Evolutionary conservation across 2,888 invertebrate genomes (phyloP), one percentile per base, ranked within the genome.

Genomic region (Drosophila nr. perissopoda): DNA sequence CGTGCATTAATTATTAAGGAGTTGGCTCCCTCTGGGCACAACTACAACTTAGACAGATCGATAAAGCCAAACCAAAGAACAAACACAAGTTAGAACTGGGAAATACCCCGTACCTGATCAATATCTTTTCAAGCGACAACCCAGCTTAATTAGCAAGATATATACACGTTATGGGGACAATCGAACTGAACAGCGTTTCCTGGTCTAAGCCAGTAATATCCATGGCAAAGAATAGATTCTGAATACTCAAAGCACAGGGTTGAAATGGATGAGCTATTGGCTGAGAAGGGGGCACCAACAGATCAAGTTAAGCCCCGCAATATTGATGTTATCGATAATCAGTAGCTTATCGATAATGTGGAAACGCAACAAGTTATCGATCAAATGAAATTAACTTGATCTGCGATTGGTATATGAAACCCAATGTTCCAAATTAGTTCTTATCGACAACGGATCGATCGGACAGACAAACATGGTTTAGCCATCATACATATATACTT

Each of bases 1-100:
- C 6, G 25, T 25, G 25, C 34, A 27, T 54, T 38, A 38, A 54
- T 54, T 54, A 36, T 54, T 54, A 54, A 1, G 25, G 25, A 36
- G 25, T 54, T 36, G 53, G 34, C 36, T 27, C 2, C 1, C 4
- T 3, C 11, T 11, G 4, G 10, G 31, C 31, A 5, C 2, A 25
- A 25, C 46, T 25, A 46, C 46, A 46, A 46, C 33, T 10, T 21
- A 16, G 8, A 29, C 46, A 51, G n/a, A 51, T 29, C 27, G 29
- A 27, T 29, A 51, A 33, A 33, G 5, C 21, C 25, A 27, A 36
- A 18, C 5, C 11, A 27, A 25, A 18, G 18, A 18, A 8, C 7
- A 4, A 25, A 16, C 46, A 16, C 21, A 25, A 25, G 46, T 16
- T 16, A 4, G 7, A 46, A 16, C 46, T 25, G 46, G 16, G 7